Percentiles rank a stretch among this genome's conserved stretches.
phyloP scores from a whole-genome alignment of 2,797 vertebrate species.

The Nyctibius grandis region DNA sequence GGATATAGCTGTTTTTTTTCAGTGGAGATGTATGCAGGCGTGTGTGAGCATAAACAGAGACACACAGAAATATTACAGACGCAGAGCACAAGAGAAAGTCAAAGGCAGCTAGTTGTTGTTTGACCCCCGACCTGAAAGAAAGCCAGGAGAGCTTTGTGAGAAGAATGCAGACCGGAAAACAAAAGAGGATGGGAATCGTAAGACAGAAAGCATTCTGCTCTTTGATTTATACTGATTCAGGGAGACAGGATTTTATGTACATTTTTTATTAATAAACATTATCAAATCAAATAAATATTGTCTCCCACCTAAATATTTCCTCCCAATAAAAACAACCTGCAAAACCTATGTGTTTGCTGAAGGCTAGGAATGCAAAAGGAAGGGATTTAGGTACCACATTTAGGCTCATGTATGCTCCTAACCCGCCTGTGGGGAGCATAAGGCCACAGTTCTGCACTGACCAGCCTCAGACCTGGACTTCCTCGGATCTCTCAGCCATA shows the following conservation, averaged over 20 bases:
- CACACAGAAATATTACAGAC: not conserved
- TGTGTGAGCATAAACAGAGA: not conserved
- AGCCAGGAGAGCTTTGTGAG: not conserved
- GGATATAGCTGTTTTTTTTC: not conserved
- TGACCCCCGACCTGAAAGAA: not conserved
- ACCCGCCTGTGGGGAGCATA: accelerated
- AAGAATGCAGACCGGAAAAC: not conserved
- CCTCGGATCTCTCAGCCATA: not conserved
- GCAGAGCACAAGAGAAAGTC: not conserved
- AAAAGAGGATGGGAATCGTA: not conserved
- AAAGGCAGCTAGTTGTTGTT: not conserved
- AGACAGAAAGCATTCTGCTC: not conserved
- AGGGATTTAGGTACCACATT: not conserved
- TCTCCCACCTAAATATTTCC: not conserved
- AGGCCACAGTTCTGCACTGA: not conserved
- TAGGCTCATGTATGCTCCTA: not conserved
- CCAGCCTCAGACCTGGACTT: not conserved
- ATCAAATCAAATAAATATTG: not conserved
- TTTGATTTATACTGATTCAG: not conserved
- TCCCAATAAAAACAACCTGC: not conserved
- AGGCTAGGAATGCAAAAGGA: not conserved
- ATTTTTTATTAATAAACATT: not conserved
- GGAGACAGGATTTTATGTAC: not conserved
- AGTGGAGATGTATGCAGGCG: not conserved
- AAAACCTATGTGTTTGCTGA: not conserved